Base-by-base conservation (phyloP, 2,113 vertebrate species). In the Irena cyanogastra region DNA sequence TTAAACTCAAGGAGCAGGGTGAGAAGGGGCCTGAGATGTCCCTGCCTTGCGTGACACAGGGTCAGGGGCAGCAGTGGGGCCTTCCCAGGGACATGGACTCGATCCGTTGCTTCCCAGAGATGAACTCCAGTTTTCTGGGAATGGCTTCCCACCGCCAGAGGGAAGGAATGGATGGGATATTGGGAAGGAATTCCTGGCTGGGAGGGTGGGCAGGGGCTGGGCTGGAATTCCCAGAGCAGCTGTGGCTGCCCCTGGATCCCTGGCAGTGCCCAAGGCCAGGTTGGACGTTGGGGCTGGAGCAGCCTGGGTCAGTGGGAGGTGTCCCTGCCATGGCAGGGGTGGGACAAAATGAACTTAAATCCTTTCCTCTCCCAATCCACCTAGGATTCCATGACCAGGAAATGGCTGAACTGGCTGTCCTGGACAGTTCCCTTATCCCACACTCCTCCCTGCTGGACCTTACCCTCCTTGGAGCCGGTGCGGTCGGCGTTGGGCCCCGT, bases 381-480 rank as follows among this genome's bases (percentile, higher is more conserved):
- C 39, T 16, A 23, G 4, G 2, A 33, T 39, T 45, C 69, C 53
- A 31, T 0, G 21, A 16, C 1, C 5, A 31, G 30, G 21, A 19
- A 42, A 5, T 3, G 28, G 16, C 9, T 8, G 23, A 39, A 3
- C 0, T 7, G 44, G 15, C 28, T 39, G 6, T 8, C 17, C 70
- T 11, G 49, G 42, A 0, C 26, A 11, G 1, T 19, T 33, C 19
- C 44, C 33, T 16, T 1, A 1, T 45, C 54, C 63, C 45, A 14
- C 0, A 11, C 2, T 6, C 18, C 63, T 49, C 30, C 2, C 16
- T 6, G 22, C 39, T 31, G 75, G 49, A 1, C 4, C 54, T 56
- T 1, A 99, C 99, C 99, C 98, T 99, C 99, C 95, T 99, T 99
- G 80, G 99, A 99, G 31, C 99, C 99, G 3, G 97, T 98, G 42